Evolutionary conservation across 1,140 invertebrate species (phyloP).

Genomic region (Palaemon carinicauda): DNA sequence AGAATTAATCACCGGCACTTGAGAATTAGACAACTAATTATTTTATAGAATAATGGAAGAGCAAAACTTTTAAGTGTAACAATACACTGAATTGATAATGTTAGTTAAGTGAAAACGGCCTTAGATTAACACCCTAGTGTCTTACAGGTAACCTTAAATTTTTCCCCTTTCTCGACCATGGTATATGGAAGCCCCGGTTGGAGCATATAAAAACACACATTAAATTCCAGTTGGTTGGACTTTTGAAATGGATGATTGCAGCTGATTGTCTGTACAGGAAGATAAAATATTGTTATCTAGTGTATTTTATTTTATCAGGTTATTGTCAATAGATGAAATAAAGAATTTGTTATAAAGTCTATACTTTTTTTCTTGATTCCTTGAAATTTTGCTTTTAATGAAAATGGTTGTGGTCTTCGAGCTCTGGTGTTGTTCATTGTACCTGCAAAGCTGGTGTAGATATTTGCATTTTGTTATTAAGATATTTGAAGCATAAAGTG

Average conservation of each 20-base stretch:
- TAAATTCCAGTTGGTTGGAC: constrained; percentile 47
- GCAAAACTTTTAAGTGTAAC: background rate
- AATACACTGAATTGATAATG: background rate
- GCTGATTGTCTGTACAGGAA: constrained; percentile 53
- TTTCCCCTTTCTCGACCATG: constrained; percentile 14
- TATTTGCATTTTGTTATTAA: no score
- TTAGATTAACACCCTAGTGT: background rate
- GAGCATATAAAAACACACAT: constrained; percentile 28
- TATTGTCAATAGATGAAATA: constrained; percentile 53
- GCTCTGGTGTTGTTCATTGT: no score
- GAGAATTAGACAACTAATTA: no score
- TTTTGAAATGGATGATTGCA: constrained; percentile 49
- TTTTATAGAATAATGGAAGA: no score
- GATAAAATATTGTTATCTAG: constrained; percentile 53
- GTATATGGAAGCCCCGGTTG: background rate
- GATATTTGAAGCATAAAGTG: no score
- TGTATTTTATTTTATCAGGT: constrained; percentile 55
- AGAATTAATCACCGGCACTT: no score
- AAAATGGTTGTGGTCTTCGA: no score
- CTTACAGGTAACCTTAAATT: constrained; percentile 15
- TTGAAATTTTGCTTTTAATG: no score
- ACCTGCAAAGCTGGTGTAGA: no score
- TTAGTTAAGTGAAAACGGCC: background rate
- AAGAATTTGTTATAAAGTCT: constrained; percentile 44
- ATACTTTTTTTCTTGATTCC: background rate